A percentile compares a stretch with the other conserved stretches of the same genome.
Conservation (phyloP, 2,113 vertebrate genomes). For the Nematolebias whitei region DNA sequence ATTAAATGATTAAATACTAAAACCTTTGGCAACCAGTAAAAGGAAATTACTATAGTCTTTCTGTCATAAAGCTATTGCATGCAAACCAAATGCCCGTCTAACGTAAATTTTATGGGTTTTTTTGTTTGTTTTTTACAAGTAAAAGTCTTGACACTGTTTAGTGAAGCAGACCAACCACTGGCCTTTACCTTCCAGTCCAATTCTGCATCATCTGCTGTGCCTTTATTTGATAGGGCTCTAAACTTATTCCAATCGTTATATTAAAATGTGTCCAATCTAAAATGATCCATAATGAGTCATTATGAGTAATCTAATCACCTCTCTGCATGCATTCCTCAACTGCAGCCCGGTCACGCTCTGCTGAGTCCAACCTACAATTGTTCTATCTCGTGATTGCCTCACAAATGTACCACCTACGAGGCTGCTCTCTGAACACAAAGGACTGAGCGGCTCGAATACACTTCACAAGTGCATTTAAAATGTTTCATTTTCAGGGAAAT, state of each 20-base stretch:
- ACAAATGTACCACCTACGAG: neutral
- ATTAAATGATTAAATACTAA: neutral
- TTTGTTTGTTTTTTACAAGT: too few relatives aligned
- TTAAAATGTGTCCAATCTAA: neutral
- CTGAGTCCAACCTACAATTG: neutral
- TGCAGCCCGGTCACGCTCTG: neutral
- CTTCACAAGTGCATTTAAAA: too few relatives aligned
- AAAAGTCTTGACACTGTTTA: neutral
- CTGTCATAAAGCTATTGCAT: neutral
- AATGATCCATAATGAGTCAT: neutral
- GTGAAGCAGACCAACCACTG: neutral
- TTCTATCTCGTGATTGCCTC: neutral
- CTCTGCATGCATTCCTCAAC: constrained; percentile 1
- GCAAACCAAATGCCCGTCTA: neutral
- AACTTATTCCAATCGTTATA: neutral
- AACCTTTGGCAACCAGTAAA: neutral
- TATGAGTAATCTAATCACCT: constrained; percentile 2
- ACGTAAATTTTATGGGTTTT: neutral
- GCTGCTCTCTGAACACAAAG: neutral
- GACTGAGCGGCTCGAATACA: too few relatives aligned
- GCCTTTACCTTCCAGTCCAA: neutral
- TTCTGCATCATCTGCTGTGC: neutral
- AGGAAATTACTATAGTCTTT: neutral
- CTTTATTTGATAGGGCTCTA: neutral
- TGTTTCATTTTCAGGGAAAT: too few relatives aligned